Percentiles rank a stretch among this genome's conserved stretches.
These are phyloP conservation scores for Vimba vimba DNA, from an alignment of 2,113 vertebrate genomes.

Conservation along the genomic window DNA sequence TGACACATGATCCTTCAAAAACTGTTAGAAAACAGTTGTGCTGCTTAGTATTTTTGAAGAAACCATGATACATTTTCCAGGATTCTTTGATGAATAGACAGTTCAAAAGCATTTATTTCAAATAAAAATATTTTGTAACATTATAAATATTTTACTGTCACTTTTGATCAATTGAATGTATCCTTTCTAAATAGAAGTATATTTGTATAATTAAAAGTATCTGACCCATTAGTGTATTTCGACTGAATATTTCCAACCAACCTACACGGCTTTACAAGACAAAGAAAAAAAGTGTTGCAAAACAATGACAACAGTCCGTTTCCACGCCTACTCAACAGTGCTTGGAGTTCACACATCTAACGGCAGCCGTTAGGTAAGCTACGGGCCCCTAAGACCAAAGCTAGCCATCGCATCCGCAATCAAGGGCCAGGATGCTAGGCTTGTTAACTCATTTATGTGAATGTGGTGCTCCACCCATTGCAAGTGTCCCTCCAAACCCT, in stretches of 20 bases:
- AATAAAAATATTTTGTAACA: neutral
- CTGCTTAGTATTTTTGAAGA: neutral
- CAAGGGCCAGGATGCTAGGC: slow-evolving; percentile 53
- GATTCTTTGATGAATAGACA: neutral
- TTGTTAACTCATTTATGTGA: slow-evolving; percentile 61
- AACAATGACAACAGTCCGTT: slow-evolving; percentile 49
- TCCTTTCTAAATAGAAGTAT: neutral
- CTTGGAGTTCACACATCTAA: slow-evolving; percentile 59
- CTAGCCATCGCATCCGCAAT: slow-evolving; percentile 50
- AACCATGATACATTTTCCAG: neutral
- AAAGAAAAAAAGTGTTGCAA: slow-evolving; percentile 52
- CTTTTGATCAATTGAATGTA: neutral
- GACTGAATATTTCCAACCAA: slow-evolving; percentile 2
- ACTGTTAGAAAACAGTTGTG: neutral
- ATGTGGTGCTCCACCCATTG: slow-evolving; percentile 41
- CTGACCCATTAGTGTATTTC: neutral
- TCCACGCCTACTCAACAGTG: slow-evolving; percentile 48
- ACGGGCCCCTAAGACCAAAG: slow-evolving; percentile 51
- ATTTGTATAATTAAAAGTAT: neutral
- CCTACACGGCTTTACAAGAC: slow-evolving; percentile 37
- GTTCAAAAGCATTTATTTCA: neutral
- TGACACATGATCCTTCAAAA: neutral
- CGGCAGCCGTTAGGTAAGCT: slow-evolving; percentile 51
- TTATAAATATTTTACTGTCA: neutral
- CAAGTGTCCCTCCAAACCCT: neutral